Base-by-base conservation (phyloP, 1,140 invertebrate species). In the Drosophila repleta region DNA sequence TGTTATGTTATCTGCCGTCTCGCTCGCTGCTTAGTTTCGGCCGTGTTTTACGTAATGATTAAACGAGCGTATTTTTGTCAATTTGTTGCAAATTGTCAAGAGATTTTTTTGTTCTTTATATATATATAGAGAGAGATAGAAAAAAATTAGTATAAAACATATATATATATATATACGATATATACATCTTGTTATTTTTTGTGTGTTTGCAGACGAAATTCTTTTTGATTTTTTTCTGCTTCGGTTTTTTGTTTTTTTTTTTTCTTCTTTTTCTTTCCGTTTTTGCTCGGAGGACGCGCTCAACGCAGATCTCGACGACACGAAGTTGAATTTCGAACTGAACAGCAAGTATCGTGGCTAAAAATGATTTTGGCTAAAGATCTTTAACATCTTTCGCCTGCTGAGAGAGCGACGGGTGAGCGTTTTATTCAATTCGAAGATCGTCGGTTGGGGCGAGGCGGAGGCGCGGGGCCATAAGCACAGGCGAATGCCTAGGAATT, bases 11-110 rank as follows among this genome's bases (percentile, higher is more conserved):
- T 53, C 51, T 46, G 68, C n/a, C 35, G 15, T 48, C 7, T 43
- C 48, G 18, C 49, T 62, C 56, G 15, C 17, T 55, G 56, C 35
- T 21, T n/a, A n/a, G 39, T 46, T 68, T 61, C 43, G 69, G 26
- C 37, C 53, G 46, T 41, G 83, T 69, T 87, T 87, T 87, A 87
- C 83, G 83, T 87, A 87, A 87, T 87, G 83, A 89, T 88, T 87
- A 87, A 87, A 88, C 65, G 83, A 69, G 62, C 77, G 84, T 79
- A 88, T 87, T 76, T 88, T 83, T 83, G 79, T 79, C 76, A 87
- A 88, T 88, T 88, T 87, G 79, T 88, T 87, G 83, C 82, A 88
- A 88, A 87, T 87, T 88, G 83, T 88, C 67, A 48, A 49, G 37
- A 48, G 46, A 52, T 17, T 60, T 65, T 66, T 74, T 62, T 67